Evolutionary conservation across 92 coral and sea anemone species (phyloP), one percentile per base, ranked within the genome.

Genomic region (Porites divaricata): DNA sequence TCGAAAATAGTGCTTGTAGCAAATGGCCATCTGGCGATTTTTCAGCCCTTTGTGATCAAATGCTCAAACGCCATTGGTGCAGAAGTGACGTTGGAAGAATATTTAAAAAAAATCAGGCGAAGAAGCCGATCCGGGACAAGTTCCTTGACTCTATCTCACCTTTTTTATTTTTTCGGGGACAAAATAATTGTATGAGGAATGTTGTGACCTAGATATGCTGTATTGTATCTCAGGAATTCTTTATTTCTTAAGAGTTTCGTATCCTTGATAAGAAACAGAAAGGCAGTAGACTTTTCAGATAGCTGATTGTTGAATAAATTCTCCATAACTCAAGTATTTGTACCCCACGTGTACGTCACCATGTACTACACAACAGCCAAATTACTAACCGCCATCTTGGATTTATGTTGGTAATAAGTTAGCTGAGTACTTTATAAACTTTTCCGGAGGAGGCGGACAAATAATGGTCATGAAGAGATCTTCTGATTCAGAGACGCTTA

Each of bases 401-500:
- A 89, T 91, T 84, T 75, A 21, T 79, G 90, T 87, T 85, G 80
- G 81, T 84, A 79, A 85, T 83, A 93, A 85, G 80, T 89, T 77
- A 35, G 45, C 45, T 35, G 45, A 35, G 45, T 35, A 35, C 76
- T 85, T 85, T 87, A 89, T 85, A 89, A 75, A 53, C 85, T 91
- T 89, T 90, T 89, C 89, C 84, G 91, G 91, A 86, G 88, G 90
- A 89, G 95, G 92, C 86, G 90, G 98, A 89, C 91, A 81, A 92
- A 94, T 92, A 78, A 97, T 97, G 99, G 99, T 97, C 99, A 97
- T 97, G 99, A 97, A 97, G 99, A 97, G 99, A 92, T 90, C 98
- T 72, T 97, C 98, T 91, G 99, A 95, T 87, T 81, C 98, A 97
- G 98, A 97, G 93, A 95, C 94, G 74, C 98, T 92, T 77, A 88